Conservation (phyloP, 2,888 invertebrate species). For the Pachymerium ferrugineum region DNA sequence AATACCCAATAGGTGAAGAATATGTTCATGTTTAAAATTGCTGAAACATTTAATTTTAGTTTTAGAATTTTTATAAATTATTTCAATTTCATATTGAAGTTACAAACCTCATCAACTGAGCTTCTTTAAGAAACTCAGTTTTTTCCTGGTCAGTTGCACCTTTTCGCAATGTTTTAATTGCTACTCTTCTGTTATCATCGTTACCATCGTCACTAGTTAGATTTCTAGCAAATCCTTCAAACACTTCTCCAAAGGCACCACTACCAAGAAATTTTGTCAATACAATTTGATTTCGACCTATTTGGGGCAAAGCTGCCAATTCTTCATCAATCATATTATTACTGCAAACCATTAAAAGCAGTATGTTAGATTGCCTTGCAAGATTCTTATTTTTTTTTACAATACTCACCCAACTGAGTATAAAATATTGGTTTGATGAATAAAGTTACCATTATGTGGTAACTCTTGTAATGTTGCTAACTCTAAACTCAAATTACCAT, state of each 20-base stretch:
- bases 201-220: slow-evolving; percentile 55
- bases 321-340: slow-evolving; percentile 65
- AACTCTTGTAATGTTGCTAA: slow-evolving; percentile 78
- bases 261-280: slow-evolving; percentile 84
- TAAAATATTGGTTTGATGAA: slow-evolving; percentile 76
- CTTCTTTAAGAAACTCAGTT: slow-evolving; percentile 91
- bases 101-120: slow-evolving; percentile 73
- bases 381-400: no score
- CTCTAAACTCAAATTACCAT: slow-evolving; percentile 60
- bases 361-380: no score
- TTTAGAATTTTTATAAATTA: neutral
- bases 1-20: slow-evolving; percentile 84
- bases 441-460: slow-evolving; percentile 63
- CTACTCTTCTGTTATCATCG: slow-evolving; percentile 65
- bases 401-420: slow-evolving; percentile 55
- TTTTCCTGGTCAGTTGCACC: slow-evolving; percentile 86
- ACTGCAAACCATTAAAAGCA: slow-evolving; percentile 39
- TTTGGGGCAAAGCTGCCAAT: slow-evolving; percentile 74
- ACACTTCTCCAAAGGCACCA: slow-evolving; percentile 96
- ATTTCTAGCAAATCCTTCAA: slow-evolving; percentile 77
- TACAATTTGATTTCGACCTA: slow-evolving; percentile 77
- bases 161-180: slow-evolving; percentile 89
- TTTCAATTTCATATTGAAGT: neutral
- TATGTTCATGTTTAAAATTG: slow-evolving; percentile 94
- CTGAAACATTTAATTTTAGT: slow-evolving; percentile 44